Evolutionary conservation across 2,888 invertebrate species (phyloP), one percentile per base, ranked within the genome.

Genomic region (Drosophila antonietae): DNA sequence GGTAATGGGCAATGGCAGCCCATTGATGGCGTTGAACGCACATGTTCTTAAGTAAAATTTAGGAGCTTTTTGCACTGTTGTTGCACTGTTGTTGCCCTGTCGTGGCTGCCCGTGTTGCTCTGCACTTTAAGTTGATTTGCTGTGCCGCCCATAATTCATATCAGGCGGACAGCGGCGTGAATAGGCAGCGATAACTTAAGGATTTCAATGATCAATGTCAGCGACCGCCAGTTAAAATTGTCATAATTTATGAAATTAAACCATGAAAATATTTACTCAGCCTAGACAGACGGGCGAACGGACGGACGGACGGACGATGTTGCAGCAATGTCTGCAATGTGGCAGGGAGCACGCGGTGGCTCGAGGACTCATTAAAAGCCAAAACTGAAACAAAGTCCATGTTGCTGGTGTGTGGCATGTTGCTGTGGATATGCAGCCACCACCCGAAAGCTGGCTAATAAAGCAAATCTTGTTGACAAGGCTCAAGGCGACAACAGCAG

Each of bases 381-480:
- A 46, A 69, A 74, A 78, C 52, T 63, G 60, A 73, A 53, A 59
- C 69, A 73, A 75, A 79, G 71, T 61, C 68, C 73, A 71, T 75
- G 81, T 81, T 62, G 55, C 51, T 55, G 64, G 57, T 65, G 81
- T 85, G 86, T 80, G 78, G 81, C 77, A 76, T 79, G 83, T 71
- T 70, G 76, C 53, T 31, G 73, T 49, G 58, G 69, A 83, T 88
- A 88, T 88, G 89, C 63, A 72, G 89, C 85, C 86, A 70, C 91
- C 91, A 91, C 91, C 92, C 91, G 89, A 91, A 91, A 91, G 89
- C 49, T 90, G 85, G 89, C 91, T 91, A 91, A 91, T 91, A 91
- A 91, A 91, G 91, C 92, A 91, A 91, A 91, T 90, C 92, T 89
- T 91, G 90, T 91, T 91, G 91, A 91, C 91, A 91, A 90, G 84